phyloP scores from a whole-genome alignment of 2,888 invertebrate species.

The Rhagium mordax region DNA sequence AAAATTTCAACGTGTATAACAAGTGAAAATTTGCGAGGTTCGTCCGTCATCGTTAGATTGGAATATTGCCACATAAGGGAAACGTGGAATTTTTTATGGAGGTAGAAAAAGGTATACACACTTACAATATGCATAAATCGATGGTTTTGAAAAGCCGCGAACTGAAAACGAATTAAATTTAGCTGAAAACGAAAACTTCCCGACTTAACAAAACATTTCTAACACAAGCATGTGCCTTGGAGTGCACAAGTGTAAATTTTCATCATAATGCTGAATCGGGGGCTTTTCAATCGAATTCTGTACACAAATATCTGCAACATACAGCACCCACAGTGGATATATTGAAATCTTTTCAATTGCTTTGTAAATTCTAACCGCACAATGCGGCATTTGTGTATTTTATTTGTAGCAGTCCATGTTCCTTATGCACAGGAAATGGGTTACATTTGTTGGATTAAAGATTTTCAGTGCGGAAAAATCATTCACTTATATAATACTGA shows the following conservation, averaged over 20 bases:
- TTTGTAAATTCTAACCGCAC: constrained; percentile 70
- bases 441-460: constrained; percentile 69
- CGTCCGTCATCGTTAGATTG: not conserved
- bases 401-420: constrained; percentile 68
- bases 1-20: not conserved
- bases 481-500: constrained; percentile 55
- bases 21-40: constrained; percentile 2
- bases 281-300: constrained; percentile 69
- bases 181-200: constrained; percentile 66
- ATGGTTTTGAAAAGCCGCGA: constrained; percentile 49
- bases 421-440: constrained; percentile 67
- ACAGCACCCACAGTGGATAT: constrained; percentile 67
- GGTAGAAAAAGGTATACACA: constrained; percentile 42
- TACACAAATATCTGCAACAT: constrained; percentile 69
- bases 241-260: constrained; percentile 72
- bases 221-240: constrained; percentile 68
- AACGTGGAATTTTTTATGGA: not conserved
- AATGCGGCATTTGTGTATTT: constrained; percentile 69
- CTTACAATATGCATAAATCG: constrained; percentile 49
- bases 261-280: constrained; percentile 70
- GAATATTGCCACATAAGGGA: not conserved
- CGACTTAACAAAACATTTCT: constrained; percentile 65
- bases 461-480: constrained; percentile 64
- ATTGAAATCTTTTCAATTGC: constrained; percentile 71
- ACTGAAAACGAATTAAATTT: constrained; percentile 67